Percentiles rank a stretch among this genome's conserved stretches.
Conservation (phyloP, 2,113 vertebrate genomes). For the Agapornis roseicollis region DNA sequence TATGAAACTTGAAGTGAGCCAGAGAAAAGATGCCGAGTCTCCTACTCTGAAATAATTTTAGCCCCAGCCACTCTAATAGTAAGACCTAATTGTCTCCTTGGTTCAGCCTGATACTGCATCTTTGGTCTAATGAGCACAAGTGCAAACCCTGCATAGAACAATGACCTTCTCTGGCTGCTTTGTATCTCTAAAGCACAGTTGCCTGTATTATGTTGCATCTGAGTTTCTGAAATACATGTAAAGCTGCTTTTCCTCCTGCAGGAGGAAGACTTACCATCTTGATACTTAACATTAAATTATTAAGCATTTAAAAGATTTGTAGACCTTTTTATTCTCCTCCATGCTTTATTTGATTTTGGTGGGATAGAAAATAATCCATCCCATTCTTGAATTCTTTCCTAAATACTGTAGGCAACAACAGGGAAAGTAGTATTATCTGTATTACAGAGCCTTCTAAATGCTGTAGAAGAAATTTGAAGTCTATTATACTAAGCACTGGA, state of each 20-base stretch:
- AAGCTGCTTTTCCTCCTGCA: background rate
- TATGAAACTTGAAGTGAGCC: background rate
- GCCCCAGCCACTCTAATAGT: background rate
- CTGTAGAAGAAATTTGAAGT: background rate
- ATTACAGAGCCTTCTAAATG: background rate
- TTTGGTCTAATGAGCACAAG: background rate
- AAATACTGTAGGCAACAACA: background rate
- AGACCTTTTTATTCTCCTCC: background rate
- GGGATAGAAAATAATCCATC: background rate
- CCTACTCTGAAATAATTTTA: background rate
- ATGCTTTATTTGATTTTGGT: background rate
- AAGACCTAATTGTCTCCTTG: background rate
- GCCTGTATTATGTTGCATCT: background rate
- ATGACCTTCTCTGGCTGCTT: background rate
- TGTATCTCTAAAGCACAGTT: background rate
- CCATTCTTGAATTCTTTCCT: background rate
- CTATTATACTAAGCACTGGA: background rate
- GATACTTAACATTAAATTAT: background rate
- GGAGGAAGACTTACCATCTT: background rate
- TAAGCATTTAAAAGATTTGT: background rate
- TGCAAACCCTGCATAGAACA: background rate
- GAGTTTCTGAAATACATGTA: background rate
- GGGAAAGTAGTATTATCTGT: background rate
- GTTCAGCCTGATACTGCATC: background rate
- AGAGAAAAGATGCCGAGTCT: background rate